Percentiles rank a stretch among this genome's conserved stretches.
phyloP scores from a whole-genome alignment of 2,797 vertebrate species.

The Argentina silus region DNA sequence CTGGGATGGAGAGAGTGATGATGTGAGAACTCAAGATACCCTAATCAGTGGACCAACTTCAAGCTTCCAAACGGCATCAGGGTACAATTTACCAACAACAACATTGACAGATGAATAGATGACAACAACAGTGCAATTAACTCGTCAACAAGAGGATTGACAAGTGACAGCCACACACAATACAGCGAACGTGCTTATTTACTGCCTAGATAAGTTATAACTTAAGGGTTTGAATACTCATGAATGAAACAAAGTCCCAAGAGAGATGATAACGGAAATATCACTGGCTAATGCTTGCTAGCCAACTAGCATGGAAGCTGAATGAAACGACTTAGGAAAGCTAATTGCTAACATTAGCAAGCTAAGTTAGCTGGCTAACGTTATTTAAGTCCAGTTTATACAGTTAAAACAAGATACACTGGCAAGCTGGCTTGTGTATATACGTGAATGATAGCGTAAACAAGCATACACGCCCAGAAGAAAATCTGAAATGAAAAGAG shows the following conservation, averaged over 20 bases:
- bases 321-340: not conserved
- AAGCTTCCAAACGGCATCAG: too few species aligned
- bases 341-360: not conserved
- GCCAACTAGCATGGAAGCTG: not conserved
- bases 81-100: too few species aligned
- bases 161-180: slow-evolving; percentile 18
- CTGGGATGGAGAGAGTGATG: slow-evolving; percentile 60
- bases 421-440: not conserved
- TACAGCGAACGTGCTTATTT: not conserved
- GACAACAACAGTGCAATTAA: not conserved
- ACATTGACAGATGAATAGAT: too few species aligned
- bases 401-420: not conserved
- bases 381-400: not conserved
- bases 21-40: not conserved
- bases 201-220: not conserved
- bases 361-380: slow-evolving; percentile 10
- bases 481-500: not conserved
- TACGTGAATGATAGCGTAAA: not conserved
- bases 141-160: slow-evolving; percentile 16
- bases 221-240: not conserved
- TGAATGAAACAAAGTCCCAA: too few species aligned
- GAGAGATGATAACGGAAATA: too few species aligned
- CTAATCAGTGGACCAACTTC: too few species aligned
- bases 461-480: too few species aligned
- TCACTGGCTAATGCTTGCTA: too few species aligned